Conservation (phyloP, 2,888 invertebrate species). For the Morpho deidamia region DNA sequence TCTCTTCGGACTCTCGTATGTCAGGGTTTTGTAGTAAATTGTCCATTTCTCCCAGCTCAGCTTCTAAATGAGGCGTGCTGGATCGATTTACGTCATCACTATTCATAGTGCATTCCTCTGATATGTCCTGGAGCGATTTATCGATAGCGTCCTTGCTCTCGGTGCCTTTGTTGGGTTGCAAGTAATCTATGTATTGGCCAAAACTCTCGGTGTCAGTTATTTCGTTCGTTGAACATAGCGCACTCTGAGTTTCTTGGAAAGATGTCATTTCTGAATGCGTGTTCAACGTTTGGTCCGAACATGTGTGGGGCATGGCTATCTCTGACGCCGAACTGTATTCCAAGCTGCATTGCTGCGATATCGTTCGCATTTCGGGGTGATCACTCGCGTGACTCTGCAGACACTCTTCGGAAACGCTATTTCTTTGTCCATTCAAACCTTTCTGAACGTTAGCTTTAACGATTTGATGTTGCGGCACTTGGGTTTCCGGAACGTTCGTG, state of each 20-base stretch:
- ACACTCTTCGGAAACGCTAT: constrained; percentile 68
- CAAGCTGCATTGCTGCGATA: constrained; percentile 84
- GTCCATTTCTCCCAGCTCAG: constrained; percentile 46
- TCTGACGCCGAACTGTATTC: constrained; percentile 82
- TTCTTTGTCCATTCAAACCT: constrained; percentile 51
- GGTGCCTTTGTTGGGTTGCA: constrained; percentile 54
- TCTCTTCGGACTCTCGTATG: constrained; percentile 48
- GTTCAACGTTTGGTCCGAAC: constrained; percentile 71
- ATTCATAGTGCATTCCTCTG: constrained; percentile 69
- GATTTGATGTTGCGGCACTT: constrained; percentile 79
- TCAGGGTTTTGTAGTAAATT: constrained; percentile 49
- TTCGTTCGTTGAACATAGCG: constrained; percentile 69
- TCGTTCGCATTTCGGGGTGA: constrained; percentile 78
- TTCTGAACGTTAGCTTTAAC: constrained; percentile 56
- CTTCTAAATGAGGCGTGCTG: constrained; percentile 47
- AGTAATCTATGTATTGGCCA: constrained; percentile 68
- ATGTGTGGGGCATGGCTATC: constrained; percentile 71
- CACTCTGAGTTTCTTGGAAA: constrained; percentile 68
- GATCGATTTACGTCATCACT: constrained; percentile 60
- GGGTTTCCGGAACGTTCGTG: constrained; percentile 81
- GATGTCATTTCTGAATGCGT: constrained; percentile 72
- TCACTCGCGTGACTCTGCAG: constrained; percentile 60
- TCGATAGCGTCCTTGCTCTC: constrained; percentile 55
- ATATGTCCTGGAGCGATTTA: constrained; percentile 66
- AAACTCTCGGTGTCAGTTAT: constrained; percentile 74